Percentiles rank a stretch among this genome's conserved stretches.
phyloP scores from a whole-genome alignment of 2,888 invertebrate species.

The Palloptera scutellata region DNA sequence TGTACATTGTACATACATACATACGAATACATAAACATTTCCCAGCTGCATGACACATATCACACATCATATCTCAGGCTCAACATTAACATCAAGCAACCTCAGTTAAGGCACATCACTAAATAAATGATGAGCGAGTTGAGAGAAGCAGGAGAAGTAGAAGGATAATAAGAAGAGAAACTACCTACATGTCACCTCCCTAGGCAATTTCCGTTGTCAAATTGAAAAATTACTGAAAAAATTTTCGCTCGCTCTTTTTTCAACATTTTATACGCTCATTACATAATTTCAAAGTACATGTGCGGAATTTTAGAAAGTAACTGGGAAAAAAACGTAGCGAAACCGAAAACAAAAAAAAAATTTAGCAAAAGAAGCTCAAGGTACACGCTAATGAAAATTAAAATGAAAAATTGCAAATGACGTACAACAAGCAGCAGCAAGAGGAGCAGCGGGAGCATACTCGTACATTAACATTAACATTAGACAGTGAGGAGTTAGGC shows the following conservation, averaged over 20 bases:
- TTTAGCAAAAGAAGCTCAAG: constrained; percentile 35
- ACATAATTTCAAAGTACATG: constrained; percentile 59
- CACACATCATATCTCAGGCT: constrained; percentile 5
- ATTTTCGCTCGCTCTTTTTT: constrained; percentile 38
- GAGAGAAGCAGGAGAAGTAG: too few species aligned
- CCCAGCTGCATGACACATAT: constrained; percentile 24
- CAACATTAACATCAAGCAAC: background rate
- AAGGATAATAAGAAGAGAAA: background rate
- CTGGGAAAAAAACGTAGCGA: constrained; percentile 23
- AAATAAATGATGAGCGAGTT: too few species aligned
- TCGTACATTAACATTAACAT: constrained; percentile 47
- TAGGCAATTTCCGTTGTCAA: constrained; percentile 63
- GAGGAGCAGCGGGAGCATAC: constrained; percentile 37
- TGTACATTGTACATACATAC: background rate
- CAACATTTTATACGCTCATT: constrained; percentile 61
- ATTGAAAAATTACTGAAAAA: constrained; percentile 60
- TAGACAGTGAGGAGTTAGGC: constrained; percentile 46
- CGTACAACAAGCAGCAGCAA: constrained; percentile 32
- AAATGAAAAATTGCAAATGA: constrained; percentile 63
- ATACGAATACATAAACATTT: constrained; percentile 8
- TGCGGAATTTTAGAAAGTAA: constrained; percentile 47
- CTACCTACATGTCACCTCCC: constrained; percentile 56
- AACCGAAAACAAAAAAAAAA: constrained; percentile 30
- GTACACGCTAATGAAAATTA: constrained; percentile 62
- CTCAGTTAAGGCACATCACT: too few species aligned